phyloP scores from a whole-genome alignment of 2,888 invertebrate genomes.

The Maniola hyperantus region DNA sequence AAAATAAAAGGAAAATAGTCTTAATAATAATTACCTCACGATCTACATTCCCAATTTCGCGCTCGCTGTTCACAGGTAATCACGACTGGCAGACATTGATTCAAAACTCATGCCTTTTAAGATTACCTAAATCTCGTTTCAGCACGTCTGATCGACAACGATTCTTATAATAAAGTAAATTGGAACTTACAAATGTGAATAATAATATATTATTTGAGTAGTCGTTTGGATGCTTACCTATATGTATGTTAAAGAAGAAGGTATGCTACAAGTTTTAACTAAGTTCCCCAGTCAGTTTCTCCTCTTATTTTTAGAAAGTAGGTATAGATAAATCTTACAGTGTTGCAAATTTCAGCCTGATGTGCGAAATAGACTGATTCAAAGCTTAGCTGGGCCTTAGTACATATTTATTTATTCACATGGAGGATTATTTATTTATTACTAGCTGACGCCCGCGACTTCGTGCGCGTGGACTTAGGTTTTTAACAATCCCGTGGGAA shows the following conservation, averaged over 20 bases:
- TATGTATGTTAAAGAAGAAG: background rate
- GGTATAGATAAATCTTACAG: too few species aligned
- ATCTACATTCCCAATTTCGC: background rate
- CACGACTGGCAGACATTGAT: conserved; percentile 12
- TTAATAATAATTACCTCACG: conserved; percentile 8
- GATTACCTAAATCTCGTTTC: conserved; percentile 24
- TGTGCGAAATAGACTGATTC: too few species aligned
- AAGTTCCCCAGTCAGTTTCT: too few species aligned
- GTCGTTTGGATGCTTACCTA: background rate
- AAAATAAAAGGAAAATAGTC: background rate
- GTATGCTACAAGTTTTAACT: background rate
- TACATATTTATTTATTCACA: too few species aligned
- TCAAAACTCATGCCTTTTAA: conserved; percentile 14
- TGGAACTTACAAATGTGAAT: background rate
- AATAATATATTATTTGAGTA: too few species aligned
- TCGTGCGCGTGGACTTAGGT: too few species aligned
- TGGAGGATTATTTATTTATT: too few species aligned
- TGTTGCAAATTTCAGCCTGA: too few species aligned
- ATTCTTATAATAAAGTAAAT: conserved; percentile 7
- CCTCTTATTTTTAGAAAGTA: too few species aligned
- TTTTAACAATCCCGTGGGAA: too few species aligned
- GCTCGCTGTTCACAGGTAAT: conserved; percentile 12
- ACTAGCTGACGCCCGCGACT: too few species aligned
- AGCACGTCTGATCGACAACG: conserved; percentile 16
- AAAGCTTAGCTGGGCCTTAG: too few species aligned